Percentiles rank a stretch among this genome's conserved stretches.
These are phyloP conservation scores for Pachymerium ferrugineum DNA, from an alignment of 2,888 invertebrate genomes.

Conservation along the genomic window DNA sequence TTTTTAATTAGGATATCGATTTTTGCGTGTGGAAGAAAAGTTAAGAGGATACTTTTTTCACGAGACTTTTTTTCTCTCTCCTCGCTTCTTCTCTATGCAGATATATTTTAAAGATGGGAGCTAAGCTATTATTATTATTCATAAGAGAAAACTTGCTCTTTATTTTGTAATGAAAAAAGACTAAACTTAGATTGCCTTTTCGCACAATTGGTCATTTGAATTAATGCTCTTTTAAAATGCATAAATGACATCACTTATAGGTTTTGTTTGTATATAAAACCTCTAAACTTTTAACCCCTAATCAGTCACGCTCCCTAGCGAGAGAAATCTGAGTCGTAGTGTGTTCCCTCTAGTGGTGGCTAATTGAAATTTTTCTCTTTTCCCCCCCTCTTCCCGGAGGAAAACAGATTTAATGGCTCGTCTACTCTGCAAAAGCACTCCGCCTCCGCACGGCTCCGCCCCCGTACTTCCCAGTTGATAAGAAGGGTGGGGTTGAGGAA, in stretches of 20 bases:
- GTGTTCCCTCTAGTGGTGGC: constrained; percentile 38
- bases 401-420: constrained; percentile 16
- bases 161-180: neutral
- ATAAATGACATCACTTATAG: neutral
- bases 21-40: neutral
- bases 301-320: constrained; percentile 10
- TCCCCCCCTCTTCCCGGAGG: constrained; percentile 39
- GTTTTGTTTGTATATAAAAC: neutral
- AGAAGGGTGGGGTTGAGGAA: constrained; percentile 29
- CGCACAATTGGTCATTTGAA: neutral
- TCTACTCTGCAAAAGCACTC: constrained; percentile 3
- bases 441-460: constrained; percentile 4
- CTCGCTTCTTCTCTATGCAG: neutral
- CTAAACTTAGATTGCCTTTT: neutral
- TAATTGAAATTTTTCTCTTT: constrained; percentile 41
- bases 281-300: neutral
- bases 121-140: constrained; percentile 18
- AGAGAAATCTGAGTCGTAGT: constrained; percentile 32
- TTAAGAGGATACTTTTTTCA: neutral
- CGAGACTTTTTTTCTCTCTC: neutral
- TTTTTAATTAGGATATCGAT: constrained; percentile 22
- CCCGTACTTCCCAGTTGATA: constrained; percentile 33
- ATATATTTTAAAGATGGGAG: neutral
- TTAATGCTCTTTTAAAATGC: too few relatives aligned
- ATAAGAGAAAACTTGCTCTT: constrained; percentile 8